These are phyloP conservation scores for Menidia menidia DNA, from an alignment of 2,797 vertebrate species.

Conservation along the genomic window DNA sequence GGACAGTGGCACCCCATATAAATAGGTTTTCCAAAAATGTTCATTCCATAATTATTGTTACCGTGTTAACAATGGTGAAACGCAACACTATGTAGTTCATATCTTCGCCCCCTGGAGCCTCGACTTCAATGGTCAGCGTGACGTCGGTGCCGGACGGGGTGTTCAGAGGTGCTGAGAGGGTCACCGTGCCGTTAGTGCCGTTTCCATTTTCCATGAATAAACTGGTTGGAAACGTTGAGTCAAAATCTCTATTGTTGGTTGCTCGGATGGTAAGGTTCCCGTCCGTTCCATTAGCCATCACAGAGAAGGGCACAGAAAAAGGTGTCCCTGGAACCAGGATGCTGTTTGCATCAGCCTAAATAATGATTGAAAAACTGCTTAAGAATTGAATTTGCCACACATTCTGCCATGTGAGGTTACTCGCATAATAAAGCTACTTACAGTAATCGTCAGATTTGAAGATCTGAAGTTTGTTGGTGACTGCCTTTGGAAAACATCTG, in stretches of 20 bases:
- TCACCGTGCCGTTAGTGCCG: constrained; percentile 51
- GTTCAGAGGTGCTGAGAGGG: constrained; percentile 50
- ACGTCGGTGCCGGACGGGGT: constrained; percentile 67
- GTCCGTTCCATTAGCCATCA: constrained; percentile 14
- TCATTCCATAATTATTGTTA: constrained; percentile 24
- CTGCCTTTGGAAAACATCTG: constrained; percentile 67
- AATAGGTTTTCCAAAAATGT: neutral
- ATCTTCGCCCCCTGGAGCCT: constrained; percentile 38
- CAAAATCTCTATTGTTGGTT: constrained; percentile 54
- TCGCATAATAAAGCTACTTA: constrained; percentile 28
- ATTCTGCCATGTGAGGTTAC: neutral
- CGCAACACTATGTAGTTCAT: constrained; percentile 68
- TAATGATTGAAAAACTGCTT: neutral
- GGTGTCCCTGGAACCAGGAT: constrained; percentile 57
- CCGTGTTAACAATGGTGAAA: constrained; percentile 58
- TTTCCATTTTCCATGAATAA: constrained; percentile 40
- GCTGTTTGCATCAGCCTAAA: constrained; percentile 51
- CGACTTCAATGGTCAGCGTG: constrained; percentile 68
- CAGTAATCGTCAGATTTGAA: constrained; percentile 66
- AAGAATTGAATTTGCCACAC: neutral
- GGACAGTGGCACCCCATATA: neutral
- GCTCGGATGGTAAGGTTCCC: constrained; percentile 64
- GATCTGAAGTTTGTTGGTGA: constrained; percentile 58
- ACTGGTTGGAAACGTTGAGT: constrained; percentile 37
- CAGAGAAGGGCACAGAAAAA: constrained; percentile 61